Evolutionary conservation across 2,113 vertebrate species (phyloP).

Genomic region (Cervus canadensis): DNA sequence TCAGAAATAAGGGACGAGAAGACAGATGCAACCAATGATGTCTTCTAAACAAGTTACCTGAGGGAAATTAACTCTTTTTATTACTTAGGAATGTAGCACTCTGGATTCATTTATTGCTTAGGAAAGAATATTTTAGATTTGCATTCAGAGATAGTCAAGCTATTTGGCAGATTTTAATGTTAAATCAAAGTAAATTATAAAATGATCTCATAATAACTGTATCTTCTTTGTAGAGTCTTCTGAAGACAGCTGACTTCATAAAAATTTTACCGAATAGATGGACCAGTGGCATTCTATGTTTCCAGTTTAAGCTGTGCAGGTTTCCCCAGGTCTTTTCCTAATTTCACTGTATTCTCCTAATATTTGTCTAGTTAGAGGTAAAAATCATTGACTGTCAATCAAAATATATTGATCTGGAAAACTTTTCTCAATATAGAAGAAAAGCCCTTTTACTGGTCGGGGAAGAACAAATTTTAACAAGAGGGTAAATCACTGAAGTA

Average conservation of each 20-base stretch:
- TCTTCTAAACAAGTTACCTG: neutral
- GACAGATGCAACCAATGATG: neutral
- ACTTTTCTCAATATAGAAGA: neutral
- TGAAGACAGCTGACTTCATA: neutral
- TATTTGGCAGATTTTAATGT: neutral
- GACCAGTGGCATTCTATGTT: neutral
- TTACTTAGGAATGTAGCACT: neutral
- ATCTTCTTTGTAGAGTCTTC: neutral
- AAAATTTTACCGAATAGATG: neutral
- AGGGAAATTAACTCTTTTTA: neutral
- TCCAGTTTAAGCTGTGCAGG: neutral
- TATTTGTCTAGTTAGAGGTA: neutral
- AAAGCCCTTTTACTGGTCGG: neutral
- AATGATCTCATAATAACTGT: neutral
- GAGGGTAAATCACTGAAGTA: neutral
- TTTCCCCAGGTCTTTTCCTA: neutral
- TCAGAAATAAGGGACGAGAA: neutral
- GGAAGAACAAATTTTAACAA: neutral
- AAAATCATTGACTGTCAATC: neutral
- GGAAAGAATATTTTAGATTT: neutral
- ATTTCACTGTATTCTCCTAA: neutral
- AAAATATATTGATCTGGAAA: neutral
- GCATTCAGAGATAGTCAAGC: neutral
- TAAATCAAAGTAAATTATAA: neutral
- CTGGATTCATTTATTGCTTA: neutral